These are phyloP conservation scores for Serripes groenlandicus DNA, from an alignment of 2,888 invertebrate species.

Conservation along the genomic window DNA sequence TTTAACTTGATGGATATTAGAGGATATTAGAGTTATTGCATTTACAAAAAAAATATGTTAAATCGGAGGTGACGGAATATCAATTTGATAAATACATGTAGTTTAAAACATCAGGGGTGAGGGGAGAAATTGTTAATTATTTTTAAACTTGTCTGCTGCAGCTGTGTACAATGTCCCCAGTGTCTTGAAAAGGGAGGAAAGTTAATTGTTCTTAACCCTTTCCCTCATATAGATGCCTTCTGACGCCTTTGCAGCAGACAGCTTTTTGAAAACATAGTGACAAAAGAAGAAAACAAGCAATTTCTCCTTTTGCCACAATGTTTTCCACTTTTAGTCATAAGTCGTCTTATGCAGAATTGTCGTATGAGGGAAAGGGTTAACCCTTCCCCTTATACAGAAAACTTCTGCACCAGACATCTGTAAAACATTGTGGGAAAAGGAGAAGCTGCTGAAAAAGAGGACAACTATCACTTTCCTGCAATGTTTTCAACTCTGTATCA, in stretches of 20 bases:
- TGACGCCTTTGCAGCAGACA: background rate
- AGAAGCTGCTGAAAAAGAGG: background rate
- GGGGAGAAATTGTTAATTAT: too few species aligned
- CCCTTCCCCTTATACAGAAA: background rate
- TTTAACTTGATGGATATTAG: too few species aligned
- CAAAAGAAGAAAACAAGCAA: background rate
- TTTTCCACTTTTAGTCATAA: background rate
- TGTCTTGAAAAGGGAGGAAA: too few species aligned
- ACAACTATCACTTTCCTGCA: background rate
- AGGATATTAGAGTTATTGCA: too few species aligned
- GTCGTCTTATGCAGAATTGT: background rate
- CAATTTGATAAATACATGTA: too few species aligned
- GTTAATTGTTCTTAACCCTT: background rate
- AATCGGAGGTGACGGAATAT: too few species aligned
- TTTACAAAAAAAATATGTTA: too few species aligned
- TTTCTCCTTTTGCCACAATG: slow-evolving; percentile 3
- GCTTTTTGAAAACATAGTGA: background rate
- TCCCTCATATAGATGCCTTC: background rate
- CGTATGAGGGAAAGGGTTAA: background rate
- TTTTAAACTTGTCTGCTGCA: too few species aligned
- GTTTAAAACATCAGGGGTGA: too few species aligned
- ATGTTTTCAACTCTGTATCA: background rate
- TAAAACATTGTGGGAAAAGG: background rate
- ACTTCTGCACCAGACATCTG: background rate
- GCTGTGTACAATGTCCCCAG: too few species aligned